Base-by-base conservation (phyloP, 2,888 invertebrate genomes). In the Macrosoma leucophasiata region DNA sequence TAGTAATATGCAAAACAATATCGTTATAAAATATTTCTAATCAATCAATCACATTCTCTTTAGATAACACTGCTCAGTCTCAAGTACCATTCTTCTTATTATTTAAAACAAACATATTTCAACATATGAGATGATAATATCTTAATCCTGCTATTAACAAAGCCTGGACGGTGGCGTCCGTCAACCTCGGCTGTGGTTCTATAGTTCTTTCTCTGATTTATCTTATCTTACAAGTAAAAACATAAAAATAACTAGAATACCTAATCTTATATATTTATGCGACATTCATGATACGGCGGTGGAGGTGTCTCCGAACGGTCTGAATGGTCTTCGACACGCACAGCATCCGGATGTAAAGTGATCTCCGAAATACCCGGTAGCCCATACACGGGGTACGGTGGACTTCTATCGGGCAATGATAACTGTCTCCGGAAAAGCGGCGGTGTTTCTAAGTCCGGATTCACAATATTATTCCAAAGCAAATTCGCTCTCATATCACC, bases 221-320 rank as follows among this genome's bases (percentile, higher is more conserved):
- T 20, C 24, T 36, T 36, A 36, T 26, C 26, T 21, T 29, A 13
- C 9, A 19, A 17, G 17, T 9, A 18, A 6, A 29, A 29, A 36
- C 30, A 34, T 34, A 29, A 28, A 36, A 34, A 26, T 22, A 20
- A 24, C 31, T 36, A 29, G 15, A 6, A 11, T 7, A 19, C 9
- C 4, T 8, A 3, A 13, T 22, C 26, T 29, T 40, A 72, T 43
- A 69, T 51, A 42, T 66, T 71, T 13, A 70, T 53, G 25, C 73
- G 64, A 46, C 76, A 78, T 36, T 84, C 81, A 29, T 70, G 58
- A 42, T 85, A 85, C 0, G 84, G 77, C 1, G 85, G 85, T 0
- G 85, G 85, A 0, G 85, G 85, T 0, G 85, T 84, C 43, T 84
- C 85, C 2, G 48, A 40, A 9, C 4, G 68, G 46, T 29, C 78